phyloP scores from a whole-genome alignment of 2,113 vertebrate genomes.

The Coryphaenoides rupestris region DNA sequence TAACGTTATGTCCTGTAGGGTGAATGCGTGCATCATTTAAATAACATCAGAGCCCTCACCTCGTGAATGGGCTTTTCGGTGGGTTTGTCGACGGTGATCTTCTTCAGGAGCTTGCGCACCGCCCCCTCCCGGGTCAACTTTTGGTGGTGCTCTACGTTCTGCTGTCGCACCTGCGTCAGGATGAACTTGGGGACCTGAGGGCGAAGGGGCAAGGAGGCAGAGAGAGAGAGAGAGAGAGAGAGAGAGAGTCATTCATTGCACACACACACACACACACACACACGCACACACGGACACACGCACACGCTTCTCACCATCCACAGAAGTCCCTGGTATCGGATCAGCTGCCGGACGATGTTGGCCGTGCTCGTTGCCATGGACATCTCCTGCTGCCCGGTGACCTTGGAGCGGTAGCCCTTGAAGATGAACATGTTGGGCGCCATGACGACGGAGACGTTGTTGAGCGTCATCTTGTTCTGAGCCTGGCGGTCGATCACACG shows the following conservation, averaged over 20 bases:
- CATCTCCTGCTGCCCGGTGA: conserved; percentile 82
- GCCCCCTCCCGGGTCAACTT: conserved; percentile 84
- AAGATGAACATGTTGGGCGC: conserved; percentile 97
- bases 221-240: neutral
- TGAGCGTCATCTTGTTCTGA: conserved; percentile 92
- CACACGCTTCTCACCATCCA: conserved; percentile 82
- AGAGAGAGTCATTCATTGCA: neutral
- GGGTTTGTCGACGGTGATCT: conserved; percentile 85
- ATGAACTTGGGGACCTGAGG: conserved; percentile 93
- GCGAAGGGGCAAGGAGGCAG: neutral
- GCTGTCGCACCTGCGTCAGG: conserved; percentile 89
- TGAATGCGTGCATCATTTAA: no score
- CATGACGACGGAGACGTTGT: conserved; percentile 95
- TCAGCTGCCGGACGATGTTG: conserved; percentile 85
- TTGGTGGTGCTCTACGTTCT: conserved; percentile 83
- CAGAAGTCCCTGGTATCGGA: conserved; percentile 87
- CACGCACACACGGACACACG: no score
- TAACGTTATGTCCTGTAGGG: no score
- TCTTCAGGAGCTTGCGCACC: conserved; percentile 90
- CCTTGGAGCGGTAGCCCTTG: conserved; percentile 80
- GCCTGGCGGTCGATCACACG: conserved; percentile 86
- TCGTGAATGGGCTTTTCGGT: conserved; percentile 56
- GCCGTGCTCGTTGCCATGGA: conserved; percentile 87
- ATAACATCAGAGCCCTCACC: conserved; percentile 26
- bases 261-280: no score